A percentile compares a stretch with the other conserved stretches of the same genome.
Conservation (phyloP, 2,888 invertebrate species). For the Drosophila tanythrix region DNA sequence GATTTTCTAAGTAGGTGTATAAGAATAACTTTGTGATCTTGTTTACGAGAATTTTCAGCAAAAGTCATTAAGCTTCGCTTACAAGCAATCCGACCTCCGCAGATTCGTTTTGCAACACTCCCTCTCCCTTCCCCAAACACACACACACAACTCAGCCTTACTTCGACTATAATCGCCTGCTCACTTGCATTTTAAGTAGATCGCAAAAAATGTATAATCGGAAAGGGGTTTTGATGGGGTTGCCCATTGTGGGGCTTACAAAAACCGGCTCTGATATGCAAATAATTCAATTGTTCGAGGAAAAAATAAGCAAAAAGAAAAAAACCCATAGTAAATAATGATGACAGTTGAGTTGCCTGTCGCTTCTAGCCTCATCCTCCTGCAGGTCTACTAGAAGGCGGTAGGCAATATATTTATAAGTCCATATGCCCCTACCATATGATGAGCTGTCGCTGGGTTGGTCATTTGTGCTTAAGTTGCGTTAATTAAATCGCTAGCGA, state of each 20-base stretch:
- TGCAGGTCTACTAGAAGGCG: constrained; percentile 4
- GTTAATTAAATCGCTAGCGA: constrained; percentile 33
- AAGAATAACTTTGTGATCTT: constrained; percentile 56
- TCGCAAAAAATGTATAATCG: constrained; percentile 35
- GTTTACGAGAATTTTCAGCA: constrained; percentile 47
- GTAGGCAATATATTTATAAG: not conserved
- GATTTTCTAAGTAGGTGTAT: constrained; percentile 23
- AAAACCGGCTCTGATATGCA: constrained; percentile 48
- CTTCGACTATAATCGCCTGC: not conserved
- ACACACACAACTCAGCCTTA: not conserved
- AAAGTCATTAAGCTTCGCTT: constrained; percentile 54
- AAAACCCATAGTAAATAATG: not conserved
- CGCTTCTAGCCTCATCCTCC: not conserved
- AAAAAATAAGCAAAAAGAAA: constrained; percentile 22
- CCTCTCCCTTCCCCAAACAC: not conserved
- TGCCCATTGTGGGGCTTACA: constrained; percentile 12
- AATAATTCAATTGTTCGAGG: constrained; percentile 39
- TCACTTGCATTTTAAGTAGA: constrained; percentile 45
- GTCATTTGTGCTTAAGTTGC: constrained; percentile 24
- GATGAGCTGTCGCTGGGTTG: constrained; percentile 10
- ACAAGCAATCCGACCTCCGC: constrained; percentile 37
- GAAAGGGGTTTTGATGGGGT: constrained; percentile 32
- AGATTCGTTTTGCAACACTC: constrained; percentile 33
- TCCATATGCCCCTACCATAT: not conserved
- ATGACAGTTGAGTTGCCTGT: constrained; percentile 2